phyloP scores from a whole-genome alignment of 2,113 vertebrate species.

The Equus quagga region DNA sequence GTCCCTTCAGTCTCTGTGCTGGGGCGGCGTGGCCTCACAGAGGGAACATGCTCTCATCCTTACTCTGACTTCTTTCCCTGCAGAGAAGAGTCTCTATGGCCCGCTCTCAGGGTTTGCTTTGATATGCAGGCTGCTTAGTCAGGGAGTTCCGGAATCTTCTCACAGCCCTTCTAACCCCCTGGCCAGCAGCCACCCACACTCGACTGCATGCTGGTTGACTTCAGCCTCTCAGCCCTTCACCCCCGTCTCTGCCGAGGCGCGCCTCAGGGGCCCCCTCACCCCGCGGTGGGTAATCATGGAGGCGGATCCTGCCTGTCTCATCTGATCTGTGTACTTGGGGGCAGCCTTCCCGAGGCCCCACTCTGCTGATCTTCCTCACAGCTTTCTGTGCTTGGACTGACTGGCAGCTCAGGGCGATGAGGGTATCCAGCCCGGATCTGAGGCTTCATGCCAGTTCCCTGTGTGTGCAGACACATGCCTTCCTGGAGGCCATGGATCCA shows the following conservation, averaged over 20 bases:
- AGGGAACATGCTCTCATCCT: background rate
- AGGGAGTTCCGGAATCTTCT: background rate
- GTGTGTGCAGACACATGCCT: background rate
- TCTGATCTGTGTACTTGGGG: background rate
- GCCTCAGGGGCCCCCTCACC: rapidly evolving
- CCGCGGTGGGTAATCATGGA: rapidly evolving
- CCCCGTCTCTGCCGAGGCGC: background rate
- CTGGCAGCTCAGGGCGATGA: background rate
- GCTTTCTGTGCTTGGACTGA: background rate
- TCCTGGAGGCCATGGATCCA: background rate
- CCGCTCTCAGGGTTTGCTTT: background rate
- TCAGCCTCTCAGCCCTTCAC: background rate
- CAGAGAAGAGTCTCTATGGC: background rate
- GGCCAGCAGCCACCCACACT: background rate
- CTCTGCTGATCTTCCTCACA: rapidly evolving
- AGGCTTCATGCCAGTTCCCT: background rate
- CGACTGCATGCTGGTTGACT: background rate
- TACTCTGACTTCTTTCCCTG: background rate
- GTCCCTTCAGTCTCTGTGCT: rapidly evolving
- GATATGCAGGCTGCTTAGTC: background rate
- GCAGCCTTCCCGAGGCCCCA: rapidly evolving
- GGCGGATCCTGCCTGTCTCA: background rate
- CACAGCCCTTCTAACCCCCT: background rate
- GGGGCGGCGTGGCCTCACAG: background rate
- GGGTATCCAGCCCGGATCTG: rapidly evolving